A percentile compares a stretch with the other conserved stretches of the same genome.
Evolutionary conservation across 2,113 vertebrate species (phyloP).

Genomic region (Ptychochromis oligacanthus): DNA sequence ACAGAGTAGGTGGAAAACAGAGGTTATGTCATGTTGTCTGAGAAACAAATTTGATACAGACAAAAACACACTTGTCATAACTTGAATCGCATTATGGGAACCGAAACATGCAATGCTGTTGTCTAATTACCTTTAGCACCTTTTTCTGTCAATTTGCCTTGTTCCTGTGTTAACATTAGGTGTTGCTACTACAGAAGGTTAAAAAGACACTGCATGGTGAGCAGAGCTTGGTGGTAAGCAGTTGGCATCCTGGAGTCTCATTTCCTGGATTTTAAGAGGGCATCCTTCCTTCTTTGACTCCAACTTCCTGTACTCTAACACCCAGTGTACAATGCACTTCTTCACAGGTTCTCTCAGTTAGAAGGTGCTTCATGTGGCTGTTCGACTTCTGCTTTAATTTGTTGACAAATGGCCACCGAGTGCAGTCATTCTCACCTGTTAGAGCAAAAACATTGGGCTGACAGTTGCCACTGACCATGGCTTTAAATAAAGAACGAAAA

Average conservation of each 20-base stretch:
- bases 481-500: slow-evolving; percentile 39
- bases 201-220: slow-evolving; percentile 26
- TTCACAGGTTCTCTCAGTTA: slow-evolving; percentile 33
- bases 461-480: slow-evolving; percentile 53
- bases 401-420: slow-evolving; percentile 64
- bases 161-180: slow-evolving; percentile 58
- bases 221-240: slow-evolving; percentile 46
- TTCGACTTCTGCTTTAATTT: slow-evolving; percentile 51
- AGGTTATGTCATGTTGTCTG: slow-evolving; percentile 9
- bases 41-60: slow-evolving; percentile 37
- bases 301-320: slow-evolving; percentile 70
- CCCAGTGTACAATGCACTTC: slow-evolving; percentile 50
- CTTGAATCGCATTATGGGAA: slow-evolving; percentile 45
- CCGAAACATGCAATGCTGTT: slow-evolving; percentile 19
- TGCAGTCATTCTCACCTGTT: slow-evolving; percentile 9
- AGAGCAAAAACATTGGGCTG: neutral
- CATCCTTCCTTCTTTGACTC: slow-evolving; percentile 70
- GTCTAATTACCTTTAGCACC: neutral
- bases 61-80: slow-evolving; percentile 42
- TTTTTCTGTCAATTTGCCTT: slow-evolving; percentile 50
- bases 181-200: slow-evolving; percentile 24
- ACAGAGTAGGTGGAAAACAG: neutral
- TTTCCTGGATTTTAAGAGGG: slow-evolving; percentile 78
- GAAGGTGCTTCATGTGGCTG: slow-evolving; percentile 32
- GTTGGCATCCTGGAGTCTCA: slow-evolving; percentile 73